phyloP scores from a whole-genome alignment of 2,888 invertebrate genomes.

The Melanargia galathea region DNA sequence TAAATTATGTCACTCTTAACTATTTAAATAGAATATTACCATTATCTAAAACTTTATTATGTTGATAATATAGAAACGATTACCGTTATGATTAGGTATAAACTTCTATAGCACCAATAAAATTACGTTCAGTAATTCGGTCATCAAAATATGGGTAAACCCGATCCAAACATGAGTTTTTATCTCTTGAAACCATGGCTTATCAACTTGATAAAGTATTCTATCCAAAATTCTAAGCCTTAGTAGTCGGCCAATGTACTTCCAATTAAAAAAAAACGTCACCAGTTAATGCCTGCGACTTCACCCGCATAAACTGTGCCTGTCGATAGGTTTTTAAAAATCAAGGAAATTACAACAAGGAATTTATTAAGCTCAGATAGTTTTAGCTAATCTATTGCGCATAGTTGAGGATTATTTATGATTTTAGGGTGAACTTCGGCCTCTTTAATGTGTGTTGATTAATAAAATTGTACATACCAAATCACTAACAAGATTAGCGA shows the following conservation, averaged over 20 bases:
- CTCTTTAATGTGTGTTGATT: not conserved
- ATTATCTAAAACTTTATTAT: slow-evolving; percentile 12
- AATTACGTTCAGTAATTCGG: not conserved
- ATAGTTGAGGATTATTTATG: not conserved
- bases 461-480: not conserved
- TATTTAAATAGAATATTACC: slow-evolving; percentile 8
- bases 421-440: not conserved
- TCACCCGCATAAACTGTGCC: too few species aligned
- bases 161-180: not conserved
- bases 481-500: not conserved
- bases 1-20: not conserved
- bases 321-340: too few species aligned
- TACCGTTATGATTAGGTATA: not conserved
- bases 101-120: not conserved
- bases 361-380: too few species aligned
- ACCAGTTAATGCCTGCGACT: too few species aligned
- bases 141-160: not conserved
- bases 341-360: not conserved
- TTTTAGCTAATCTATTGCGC: not conserved
- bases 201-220: too few species aligned
- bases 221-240: too few species aligned
- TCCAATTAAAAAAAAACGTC: too few species aligned
- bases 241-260: too few species aligned
- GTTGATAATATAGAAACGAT: not conserved
- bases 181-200: too few species aligned